These are phyloP conservation scores for Chitala chitala DNA, from an alignment of 2,113 vertebrate species.

Conservation along the genomic window DNA sequence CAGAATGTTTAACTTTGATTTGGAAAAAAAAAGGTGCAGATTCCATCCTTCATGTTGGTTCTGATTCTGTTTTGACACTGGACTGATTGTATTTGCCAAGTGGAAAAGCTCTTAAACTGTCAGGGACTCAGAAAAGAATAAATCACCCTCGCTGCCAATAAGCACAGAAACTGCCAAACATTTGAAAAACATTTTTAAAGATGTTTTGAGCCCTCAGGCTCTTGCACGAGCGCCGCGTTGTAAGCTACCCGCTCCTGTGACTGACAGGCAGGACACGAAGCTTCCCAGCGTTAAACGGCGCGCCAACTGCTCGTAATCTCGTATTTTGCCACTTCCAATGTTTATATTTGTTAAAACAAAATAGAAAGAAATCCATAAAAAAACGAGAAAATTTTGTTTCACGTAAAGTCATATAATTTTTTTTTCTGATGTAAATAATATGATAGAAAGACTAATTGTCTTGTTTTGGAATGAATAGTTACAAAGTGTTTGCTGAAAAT, in stretches of 20 bases:
- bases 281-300: slow-evolving; percentile 37
- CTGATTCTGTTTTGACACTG: slow-evolving; percentile 22
- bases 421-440: slow-evolving; percentile 65
- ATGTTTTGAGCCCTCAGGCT: slow-evolving; percentile 46
- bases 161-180: slow-evolving; percentile 46
- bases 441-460: slow-evolving; percentile 47
- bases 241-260: slow-evolving; percentile 20
- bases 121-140: slow-evolving; percentile 46
- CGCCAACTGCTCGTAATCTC: slow-evolving; percentile 30
- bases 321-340: slow-evolving; percentile 25
- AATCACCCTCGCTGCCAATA: slow-evolving; percentile 48
- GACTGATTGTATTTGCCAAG: slow-evolving; percentile 38
- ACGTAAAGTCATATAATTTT: slow-evolving; percentile 58
- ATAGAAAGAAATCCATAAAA: slow-evolving; percentile 31
- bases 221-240: slow-evolving; percentile 32
- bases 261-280: slow-evolving; percentile 36
- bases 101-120: slow-evolving; percentile 53
- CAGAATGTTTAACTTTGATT: slow-evolving; percentile 45
- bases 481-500: slow-evolving; percentile 28
- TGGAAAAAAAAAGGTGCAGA: slow-evolving; percentile 37
- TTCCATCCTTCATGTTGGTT: slow-evolving; percentile 29
- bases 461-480: slow-evolving; percentile 38
- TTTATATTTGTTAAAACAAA: slow-evolving; percentile 43
- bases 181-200: slow-evolving; percentile 42
- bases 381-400: slow-evolving; percentile 50